phyloP scores from a whole-genome alignment of 2,888 invertebrate genomes.

The Leptopilina drosophilae region DNA sequence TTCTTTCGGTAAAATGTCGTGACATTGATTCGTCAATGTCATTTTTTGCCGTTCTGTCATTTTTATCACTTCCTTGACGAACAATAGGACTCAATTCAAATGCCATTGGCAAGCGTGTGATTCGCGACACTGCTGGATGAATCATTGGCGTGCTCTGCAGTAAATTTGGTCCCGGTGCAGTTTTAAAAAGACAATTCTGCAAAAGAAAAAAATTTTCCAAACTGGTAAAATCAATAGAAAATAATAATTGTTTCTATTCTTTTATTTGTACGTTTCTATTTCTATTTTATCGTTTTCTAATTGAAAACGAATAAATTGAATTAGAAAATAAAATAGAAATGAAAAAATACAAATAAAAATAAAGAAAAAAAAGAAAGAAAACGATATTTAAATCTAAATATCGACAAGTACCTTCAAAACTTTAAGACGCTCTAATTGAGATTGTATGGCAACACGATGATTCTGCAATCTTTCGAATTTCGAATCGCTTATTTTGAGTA shows the following conservation, averaged over 20 bases:
- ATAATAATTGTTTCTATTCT: no score
- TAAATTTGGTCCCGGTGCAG: slow-evolving; percentile 58
- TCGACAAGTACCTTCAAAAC: slow-evolving; percentile 80
- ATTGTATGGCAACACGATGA: slow-evolving; percentile 82
- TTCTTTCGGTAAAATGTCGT: slow-evolving; percentile 47
- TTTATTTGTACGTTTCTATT: no score
- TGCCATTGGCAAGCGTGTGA: slow-evolving; percentile 69
- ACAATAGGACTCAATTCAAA: slow-evolving; percentile 75
- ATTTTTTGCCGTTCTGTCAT: slow-evolving; percentile 43
- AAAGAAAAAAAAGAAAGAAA: no score
- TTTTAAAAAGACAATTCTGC: slow-evolving; percentile 72
- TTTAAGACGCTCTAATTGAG: slow-evolving; percentile 83
- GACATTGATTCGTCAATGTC: slow-evolving; percentile 49
- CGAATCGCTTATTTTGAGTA: slow-evolving; percentile 71
- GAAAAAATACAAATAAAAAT: no score
- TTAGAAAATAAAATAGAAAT: no score
- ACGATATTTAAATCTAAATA: not conserved
- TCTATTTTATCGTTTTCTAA: no score
- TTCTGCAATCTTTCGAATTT: slow-evolving; percentile 78
- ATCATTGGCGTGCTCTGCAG: slow-evolving; percentile 75
- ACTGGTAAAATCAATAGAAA: not conserved
- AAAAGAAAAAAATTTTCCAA: slow-evolving; percentile 49
- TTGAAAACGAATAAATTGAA: no score
- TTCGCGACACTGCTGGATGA: slow-evolving; percentile 65
- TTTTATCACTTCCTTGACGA: slow-evolving; percentile 60